Evolutionary conservation across 2,113 vertebrate genomes (phyloP), one percentile per base, ranked within the genome.

Genomic region (Perca fluviatilis): DNA sequence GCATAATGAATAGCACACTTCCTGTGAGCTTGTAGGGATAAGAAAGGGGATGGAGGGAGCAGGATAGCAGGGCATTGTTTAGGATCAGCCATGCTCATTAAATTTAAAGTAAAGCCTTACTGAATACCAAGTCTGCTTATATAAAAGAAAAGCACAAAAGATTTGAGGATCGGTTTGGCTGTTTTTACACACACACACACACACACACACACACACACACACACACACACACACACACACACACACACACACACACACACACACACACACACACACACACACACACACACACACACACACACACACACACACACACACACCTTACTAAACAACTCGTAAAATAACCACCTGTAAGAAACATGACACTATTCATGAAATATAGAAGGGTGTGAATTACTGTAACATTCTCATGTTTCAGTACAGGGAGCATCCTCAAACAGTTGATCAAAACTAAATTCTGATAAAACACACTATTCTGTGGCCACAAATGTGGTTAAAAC

Each of bases 311-410:
- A 70, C 77, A 77, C 12, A 19, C 12, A 51, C 6, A 67, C 18
- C 27, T 27, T 27, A 27, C 2, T 27, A 27, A 27, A 60, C 33
- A 57, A 25, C 63, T 40, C 0, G 5, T 68, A n/a, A 84, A 46
- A 62, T 61, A 54, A 43, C 64, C 66, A 77, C 73, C 74, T 14
- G 79, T 69, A 30, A 27, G 87, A 78, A 89, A 94, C 74, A 5
- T 13, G 86, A 94, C 40, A 63, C 90, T 53, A 15, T 49, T 93
- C 88, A 94, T 95, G n/a, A 93, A 94, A 93, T 86, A 94, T 93
- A 90, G 76, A 95, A 57, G 57, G 47, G 92, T 81, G 83, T 86
- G 67, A 88, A 81, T 87, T 80, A 86, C 84, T 3, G 4, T 16
- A 5, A 50, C 5, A 19, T 43, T 14, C 71, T 91, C 82, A 47